Conservation (phyloP, 2,888 invertebrate species). For the Peribatodes rhomboidaria region DNA sequence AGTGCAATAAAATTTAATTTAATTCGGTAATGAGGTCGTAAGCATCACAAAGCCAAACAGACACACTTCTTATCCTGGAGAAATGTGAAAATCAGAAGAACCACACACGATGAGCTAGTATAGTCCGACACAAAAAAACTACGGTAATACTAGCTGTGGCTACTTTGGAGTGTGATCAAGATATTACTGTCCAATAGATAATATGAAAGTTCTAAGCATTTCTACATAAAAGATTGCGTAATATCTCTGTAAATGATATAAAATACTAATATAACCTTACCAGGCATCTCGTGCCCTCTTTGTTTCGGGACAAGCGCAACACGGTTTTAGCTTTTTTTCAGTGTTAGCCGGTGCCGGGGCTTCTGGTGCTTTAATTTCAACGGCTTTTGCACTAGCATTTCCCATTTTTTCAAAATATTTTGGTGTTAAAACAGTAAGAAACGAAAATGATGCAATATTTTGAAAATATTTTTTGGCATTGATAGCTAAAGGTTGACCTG, state of each 20-base stretch:
- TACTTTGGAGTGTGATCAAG: background rate
- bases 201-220: background rate
- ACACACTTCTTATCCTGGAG: no score
- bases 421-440: background rate
- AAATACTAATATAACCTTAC: constrained; percentile 85
- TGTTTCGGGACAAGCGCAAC: constrained; percentile 99
- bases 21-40: no score
- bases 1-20: no score
- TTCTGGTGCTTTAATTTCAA: constrained; percentile 69
- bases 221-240: constrained; percentile 35
- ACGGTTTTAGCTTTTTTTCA: constrained; percentile 94
- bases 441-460: constrained; percentile 38
- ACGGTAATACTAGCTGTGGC: background rate
- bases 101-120: background rate
- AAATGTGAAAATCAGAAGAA: background rate
- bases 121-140: background rate
- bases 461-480: background rate
- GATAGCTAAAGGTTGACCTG: no score
- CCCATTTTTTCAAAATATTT: constrained; percentile 67
- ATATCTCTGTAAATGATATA: constrained; percentile 43
- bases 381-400: constrained; percentile 78
- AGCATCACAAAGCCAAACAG: no score
- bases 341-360: constrained; percentile 67
- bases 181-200: background rate
- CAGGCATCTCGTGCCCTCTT: constrained; percentile 96